These are phyloP conservation scores for Gonatopus flavifemur DNA, from an alignment of 1,140 invertebrate species.

Conservation along the genomic window DNA sequence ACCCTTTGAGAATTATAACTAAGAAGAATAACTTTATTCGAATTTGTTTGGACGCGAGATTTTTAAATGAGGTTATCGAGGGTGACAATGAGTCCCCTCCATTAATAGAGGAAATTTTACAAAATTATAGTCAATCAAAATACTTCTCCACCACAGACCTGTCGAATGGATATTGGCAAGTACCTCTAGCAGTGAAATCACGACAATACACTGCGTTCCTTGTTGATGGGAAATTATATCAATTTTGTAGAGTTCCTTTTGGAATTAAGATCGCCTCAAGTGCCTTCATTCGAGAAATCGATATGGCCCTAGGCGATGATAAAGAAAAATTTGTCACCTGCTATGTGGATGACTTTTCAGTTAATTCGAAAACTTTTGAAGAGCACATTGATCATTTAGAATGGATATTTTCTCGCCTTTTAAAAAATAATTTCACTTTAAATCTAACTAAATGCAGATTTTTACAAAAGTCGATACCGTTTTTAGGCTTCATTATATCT, in stretches of 20 bases:
- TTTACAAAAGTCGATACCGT: too few relatives aligned
- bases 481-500: too few relatives aligned
- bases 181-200: slow-evolving; percentile 25
- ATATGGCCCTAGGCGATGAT: background rate
- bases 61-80: slow-evolving; percentile 17
- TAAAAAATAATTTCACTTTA: slow-evolving; percentile 7
- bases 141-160: slow-evolving; percentile 34
- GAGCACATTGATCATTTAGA: background rate
- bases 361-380: background rate
- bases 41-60: too few relatives aligned
- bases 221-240: slow-evolving; percentile 32
- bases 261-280: too few relatives aligned
- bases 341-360: slow-evolving; percentile 8
- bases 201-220: slow-evolving; percentile 37
- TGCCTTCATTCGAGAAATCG: slow-evolving; percentile 27
- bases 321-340: background rate
- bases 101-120: slow-evolving; percentile 13
- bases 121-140: background rate
- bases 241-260: slow-evolving; percentile 36
- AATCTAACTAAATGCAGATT: slow-evolving; percentile 2
- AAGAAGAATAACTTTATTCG: too few relatives aligned
- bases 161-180: slow-evolving; percentile 42
- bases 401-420: background rate
- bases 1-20: too few relatives aligned
- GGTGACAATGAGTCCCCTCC: too few relatives aligned